These are phyloP conservation scores for Cheiracanthium punctorium DNA, from an alignment of 2,888 invertebrate species.

Conservation along the genomic window DNA sequence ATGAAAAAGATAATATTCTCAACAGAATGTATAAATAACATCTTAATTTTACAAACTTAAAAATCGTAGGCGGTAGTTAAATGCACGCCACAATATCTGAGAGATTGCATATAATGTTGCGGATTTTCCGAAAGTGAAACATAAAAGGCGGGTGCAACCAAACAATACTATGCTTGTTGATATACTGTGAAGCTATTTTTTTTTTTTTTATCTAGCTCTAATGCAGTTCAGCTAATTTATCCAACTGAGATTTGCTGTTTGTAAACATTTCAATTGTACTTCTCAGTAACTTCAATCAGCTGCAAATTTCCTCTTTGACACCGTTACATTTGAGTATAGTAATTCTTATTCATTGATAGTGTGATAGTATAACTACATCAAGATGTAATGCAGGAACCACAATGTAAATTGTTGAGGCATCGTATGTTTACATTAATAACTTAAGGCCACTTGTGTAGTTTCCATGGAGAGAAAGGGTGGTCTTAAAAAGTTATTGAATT, in stretches of 20 bases:
- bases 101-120: neutral
- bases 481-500: too few species aligned
- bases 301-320: too few species aligned
- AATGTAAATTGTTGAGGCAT: too few species aligned
- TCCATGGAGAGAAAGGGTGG: too few species aligned
- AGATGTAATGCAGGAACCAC: too few species aligned
- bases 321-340: too few species aligned
- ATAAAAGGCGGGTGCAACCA: neutral
- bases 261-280: neutral
- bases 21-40: conserved; percentile 36
- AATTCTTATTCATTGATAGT: too few species aligned
- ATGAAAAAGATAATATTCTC: conserved; percentile 51
- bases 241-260: neutral
- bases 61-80: neutral
- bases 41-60: conserved; percentile 9
- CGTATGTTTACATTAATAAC: too few species aligned
- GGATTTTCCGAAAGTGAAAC: neutral
- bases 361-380: too few species aligned
- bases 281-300: too few species aligned
- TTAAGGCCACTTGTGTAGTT: too few species aligned
- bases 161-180: neutral
- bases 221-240: neutral
- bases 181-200: neutral
- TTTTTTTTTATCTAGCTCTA: conserved; percentile 6
- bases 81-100: neutral